Evolutionary conservation across 2,797 vertebrate genomes (phyloP).

Genomic region (Hemitrygon akajei): DNA sequence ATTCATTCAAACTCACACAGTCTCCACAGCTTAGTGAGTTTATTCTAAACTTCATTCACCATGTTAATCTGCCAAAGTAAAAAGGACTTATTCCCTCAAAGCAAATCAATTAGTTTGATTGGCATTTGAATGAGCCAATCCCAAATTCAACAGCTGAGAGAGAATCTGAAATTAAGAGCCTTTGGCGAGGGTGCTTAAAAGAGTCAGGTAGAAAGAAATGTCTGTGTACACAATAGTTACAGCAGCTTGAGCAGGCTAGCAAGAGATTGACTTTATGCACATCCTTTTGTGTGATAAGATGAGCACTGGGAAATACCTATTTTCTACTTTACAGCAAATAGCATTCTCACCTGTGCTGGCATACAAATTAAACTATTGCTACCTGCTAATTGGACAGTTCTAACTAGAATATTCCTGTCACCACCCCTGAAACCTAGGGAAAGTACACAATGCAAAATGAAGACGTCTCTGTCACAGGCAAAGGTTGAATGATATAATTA

Average conservation of each 20-base stretch:
- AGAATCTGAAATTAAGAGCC: neutral
- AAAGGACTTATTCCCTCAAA: neutral
- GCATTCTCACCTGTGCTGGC: neutral
- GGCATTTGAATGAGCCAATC: neutral
- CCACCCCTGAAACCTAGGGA: too few species aligned
- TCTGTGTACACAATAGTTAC: too few species aligned
- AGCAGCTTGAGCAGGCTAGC: neutral
- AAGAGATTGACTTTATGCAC: neutral
- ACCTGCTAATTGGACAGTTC: too few species aligned
- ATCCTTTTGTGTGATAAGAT: neutral
- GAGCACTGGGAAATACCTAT: neutral
- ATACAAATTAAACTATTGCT: neutral
- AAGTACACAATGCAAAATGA: too few species aligned
- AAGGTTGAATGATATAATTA: neutral
- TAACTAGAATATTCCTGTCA: too few species aligned
- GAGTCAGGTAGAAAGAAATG: neutral
- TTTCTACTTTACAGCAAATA: neutral
- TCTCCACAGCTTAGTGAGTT: neutral
- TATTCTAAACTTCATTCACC: neutral
- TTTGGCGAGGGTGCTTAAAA: too few species aligned
- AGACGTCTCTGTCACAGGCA: too few species aligned
- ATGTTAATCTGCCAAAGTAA: neutral
- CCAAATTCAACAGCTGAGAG: neutral
- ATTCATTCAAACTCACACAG: neutral
- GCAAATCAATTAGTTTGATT: neutral